Evolutionary conservation across 37 sponge, comb jelly and placozoan species (phyloP).

Genomic region (Geodia barretti): DNA sequence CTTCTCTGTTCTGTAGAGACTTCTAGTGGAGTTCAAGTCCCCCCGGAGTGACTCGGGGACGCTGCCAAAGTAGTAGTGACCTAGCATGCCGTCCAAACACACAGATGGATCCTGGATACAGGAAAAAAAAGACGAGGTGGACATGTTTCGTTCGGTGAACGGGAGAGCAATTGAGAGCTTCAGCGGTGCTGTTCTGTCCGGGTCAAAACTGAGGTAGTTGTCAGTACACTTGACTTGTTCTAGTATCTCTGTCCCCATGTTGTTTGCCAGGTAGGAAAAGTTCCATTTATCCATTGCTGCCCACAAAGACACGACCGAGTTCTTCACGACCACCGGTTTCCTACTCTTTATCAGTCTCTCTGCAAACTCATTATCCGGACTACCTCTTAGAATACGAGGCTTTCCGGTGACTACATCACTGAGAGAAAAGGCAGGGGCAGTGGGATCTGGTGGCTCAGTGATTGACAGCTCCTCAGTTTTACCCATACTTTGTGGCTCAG

Average conservation of each 20-base stretch:
- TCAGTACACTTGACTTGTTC: constrained; percentile 73
- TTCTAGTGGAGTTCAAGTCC: constrained; percentile 49
- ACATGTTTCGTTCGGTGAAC: constrained; percentile 63
- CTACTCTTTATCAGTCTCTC: constrained; percentile 36
- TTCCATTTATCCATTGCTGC: constrained; percentile 72
- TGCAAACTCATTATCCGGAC: constrained; percentile 50
- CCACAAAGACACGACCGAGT: constrained; percentile 69
- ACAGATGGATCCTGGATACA: constrained; percentile 24
- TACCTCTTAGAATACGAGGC: constrained; percentile 32
- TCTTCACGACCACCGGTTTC: constrained; percentile 64
- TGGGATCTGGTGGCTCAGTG: neutral
- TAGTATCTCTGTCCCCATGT: constrained; percentile 31
- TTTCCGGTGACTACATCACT: constrained; percentile 16
- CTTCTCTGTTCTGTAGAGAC: constrained; percentile 54
- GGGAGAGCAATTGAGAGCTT: constrained; percentile 78
- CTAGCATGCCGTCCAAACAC: constrained; percentile 61
- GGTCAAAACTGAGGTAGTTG: constrained; percentile 80
- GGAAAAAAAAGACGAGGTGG: constrained; percentile 56
- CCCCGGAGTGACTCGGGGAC: constrained; percentile 48
- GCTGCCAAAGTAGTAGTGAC: constrained; percentile 80
- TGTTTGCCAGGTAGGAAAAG: constrained; percentile 48
- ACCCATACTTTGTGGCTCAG: neutral
- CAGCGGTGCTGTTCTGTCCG: constrained; percentile 68
- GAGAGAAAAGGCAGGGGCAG: neutral
- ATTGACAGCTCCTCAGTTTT: neutral